Evolutionary conservation across 2,888 invertebrate species (phyloP), one percentile per base, ranked within the genome.

Genomic region (Apodemia hepburni): DNA sequence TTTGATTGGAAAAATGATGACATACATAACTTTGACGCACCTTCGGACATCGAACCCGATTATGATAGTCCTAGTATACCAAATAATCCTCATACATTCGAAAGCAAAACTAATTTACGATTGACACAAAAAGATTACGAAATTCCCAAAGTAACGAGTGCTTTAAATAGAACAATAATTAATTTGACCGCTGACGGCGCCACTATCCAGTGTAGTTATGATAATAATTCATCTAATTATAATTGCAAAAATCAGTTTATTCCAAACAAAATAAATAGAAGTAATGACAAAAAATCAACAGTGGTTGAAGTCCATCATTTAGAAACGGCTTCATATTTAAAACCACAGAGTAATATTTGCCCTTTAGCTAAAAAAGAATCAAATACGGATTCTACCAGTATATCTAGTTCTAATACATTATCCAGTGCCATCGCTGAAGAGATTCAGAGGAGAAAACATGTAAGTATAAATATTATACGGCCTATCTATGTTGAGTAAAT

Each of bases 281-380:
- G 84, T 63, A 84, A 75, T 66, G 89, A 92, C 33, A 90, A 91
- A 66, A 95, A 95, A 81, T 95, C 94, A 22, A 94, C 96, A 64
- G 94, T 95, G 29, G 96, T 96, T 9, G 96, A 96, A 81, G 95
- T 96, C n/a, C 96, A 96, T 66, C 89, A 92, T 64, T 82, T 81
- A 54, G 85, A 80, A 65, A 76, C 78, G 5, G 71, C 81, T 12
- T 69, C 79, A 0, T 87, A 87, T 70, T 79, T 78, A n/a, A 86
- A 85, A 67, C 70, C 75, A 6, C 79, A 77, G 60, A 84, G 83
- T 68, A 82, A 77, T 64, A 83, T 78, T 64, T 81, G 82, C 54
- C 82, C 83, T 60, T 84, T 87, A 8, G 59, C 66, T 45, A 79
- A 76, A 66, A 81, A 78, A 60, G 84, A 87, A 61, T 68, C 71